Base-by-base conservation (phyloP, 2,797 vertebrate species). In the Dallia pectoralis region DNA sequence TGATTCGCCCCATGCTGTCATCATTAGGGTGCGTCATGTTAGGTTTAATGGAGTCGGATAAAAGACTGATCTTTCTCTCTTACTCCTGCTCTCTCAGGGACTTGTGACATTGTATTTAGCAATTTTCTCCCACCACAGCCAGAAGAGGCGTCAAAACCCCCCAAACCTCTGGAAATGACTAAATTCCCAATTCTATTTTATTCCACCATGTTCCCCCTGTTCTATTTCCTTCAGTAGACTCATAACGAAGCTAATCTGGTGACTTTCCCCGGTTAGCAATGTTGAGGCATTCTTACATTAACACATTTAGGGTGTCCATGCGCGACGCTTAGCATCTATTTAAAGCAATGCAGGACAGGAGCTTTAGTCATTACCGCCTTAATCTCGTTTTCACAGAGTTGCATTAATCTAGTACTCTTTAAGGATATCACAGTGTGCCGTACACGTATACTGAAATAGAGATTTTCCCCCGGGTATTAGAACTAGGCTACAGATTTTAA, bases 381-480 rank as follows among this genome's bases (percentile, higher is more conserved):
- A 83, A 83, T 83, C 82, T 83, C 67, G 70, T 79, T 71, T 48
- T 77, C 71, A 76, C 67, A 73, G 75, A 81, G 72, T 76, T 78
- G 62, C 76, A 76, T 67, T 80, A 80, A 82, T 76, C 78, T 74
- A 74, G 71, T 61, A 47, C 68, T 75, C 67, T 63, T 30, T 63
- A 32, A 63, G 61, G 27, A 29, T 63, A 18, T 33, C 27, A 33
- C 7, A 16, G 61, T 16, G 18, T 30, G 29, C 18, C 4, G 29
- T 63, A 29, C 61, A 29, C 32, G 8, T 18, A 32, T 12, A 63
- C 27, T 63, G 15, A 6, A 63, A 63, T 19, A 30, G 7, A 6
- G 30, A 32, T 18, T 32, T 30, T 19, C 16, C 27, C 61, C 61
- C 27, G 15, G 27, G 32, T 32, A 63, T 63, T 7, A 16, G 27